Percentiles rank a stretch among this genome's conserved stretches.
Evolutionary conservation across 2,888 invertebrate genomes (phyloP).

Genomic region (Ceramica pisi): DNA sequence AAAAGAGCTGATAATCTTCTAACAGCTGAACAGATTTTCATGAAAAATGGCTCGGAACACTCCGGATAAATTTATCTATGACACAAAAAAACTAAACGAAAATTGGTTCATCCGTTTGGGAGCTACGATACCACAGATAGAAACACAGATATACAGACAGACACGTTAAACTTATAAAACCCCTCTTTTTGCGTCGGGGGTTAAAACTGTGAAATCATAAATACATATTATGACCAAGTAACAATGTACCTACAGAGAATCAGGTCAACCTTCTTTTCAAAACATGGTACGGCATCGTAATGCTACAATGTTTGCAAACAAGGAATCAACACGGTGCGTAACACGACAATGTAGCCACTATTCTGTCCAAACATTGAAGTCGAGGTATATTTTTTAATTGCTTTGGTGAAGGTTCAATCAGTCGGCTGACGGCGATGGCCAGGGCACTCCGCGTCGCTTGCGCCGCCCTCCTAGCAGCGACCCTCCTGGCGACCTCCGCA

Average conservation of each 20-base stretch:
- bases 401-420: conserved; percentile 28
- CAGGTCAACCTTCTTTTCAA: conserved; percentile 25
- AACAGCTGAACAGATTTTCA: too few relatives aligned
- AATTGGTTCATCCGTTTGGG: too few relatives aligned
- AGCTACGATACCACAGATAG: too few relatives aligned
- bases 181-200: too few relatives aligned
- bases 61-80: too few relatives aligned
- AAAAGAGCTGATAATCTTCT: too few relatives aligned
- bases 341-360: conserved; percentile 31
- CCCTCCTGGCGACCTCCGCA: conserved; percentile 33
- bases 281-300: conserved; percentile 41
- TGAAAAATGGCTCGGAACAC: too few relatives aligned
- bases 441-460: conserved; percentile 48
- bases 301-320: conserved; percentile 59
- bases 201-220: conserved; percentile 14
- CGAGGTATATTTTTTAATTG: conserved; percentile 48
- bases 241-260: conserved; percentile 1
- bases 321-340: conserved; percentile 30
- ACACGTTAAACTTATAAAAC: too few relatives aligned
- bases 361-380: conserved; percentile 50
- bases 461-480: conserved; percentile 20
- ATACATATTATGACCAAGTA: conserved; percentile 5
- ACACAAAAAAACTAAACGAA: too few relatives aligned
- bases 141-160: too few relatives aligned
- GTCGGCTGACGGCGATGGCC: conserved; percentile 56